Evolutionary conservation across 2,113 vertebrate genomes (phyloP).

Genomic region (Podarcis muralis): DNA sequence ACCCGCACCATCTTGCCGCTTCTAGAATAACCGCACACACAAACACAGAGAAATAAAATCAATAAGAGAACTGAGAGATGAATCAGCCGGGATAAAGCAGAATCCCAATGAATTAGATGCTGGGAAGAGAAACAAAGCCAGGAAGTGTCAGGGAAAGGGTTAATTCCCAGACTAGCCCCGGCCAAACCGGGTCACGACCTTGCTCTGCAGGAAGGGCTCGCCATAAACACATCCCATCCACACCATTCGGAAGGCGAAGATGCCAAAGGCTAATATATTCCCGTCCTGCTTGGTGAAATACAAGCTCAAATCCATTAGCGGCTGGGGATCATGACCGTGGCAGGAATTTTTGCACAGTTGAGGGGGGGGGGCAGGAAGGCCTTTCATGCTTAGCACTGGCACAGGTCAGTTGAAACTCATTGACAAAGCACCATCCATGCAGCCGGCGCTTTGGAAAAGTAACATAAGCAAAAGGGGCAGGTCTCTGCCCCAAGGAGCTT

Average conservation of each 20-base stretch:
- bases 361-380: background rate
- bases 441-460: background rate
- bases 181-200: constrained; percentile 19
- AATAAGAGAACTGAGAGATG: constrained; percentile 62
- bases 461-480: background rate
- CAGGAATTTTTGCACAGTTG: background rate
- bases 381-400: background rate
- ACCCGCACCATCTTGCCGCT: background rate
- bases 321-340: too few relatives aligned
- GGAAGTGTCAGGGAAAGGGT: constrained; percentile 47
- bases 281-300: background rate
- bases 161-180: background rate
- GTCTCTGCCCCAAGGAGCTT: background rate
- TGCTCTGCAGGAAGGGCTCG: background rate
- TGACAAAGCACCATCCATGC: background rate
- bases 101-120: constrained; percentile 57
- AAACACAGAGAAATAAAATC: constrained; percentile 28
- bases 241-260: background rate
- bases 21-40: background rate
- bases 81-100: constrained; percentile 59
- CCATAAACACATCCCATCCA: background rate
- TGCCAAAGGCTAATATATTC: background rate
- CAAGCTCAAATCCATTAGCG: background rate
- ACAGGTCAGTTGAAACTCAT: too few relatives aligned
- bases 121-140: constrained; percentile 55